Conservation (phyloP, 2,113 vertebrate genomes). For the Lipophrys pholis region DNA sequence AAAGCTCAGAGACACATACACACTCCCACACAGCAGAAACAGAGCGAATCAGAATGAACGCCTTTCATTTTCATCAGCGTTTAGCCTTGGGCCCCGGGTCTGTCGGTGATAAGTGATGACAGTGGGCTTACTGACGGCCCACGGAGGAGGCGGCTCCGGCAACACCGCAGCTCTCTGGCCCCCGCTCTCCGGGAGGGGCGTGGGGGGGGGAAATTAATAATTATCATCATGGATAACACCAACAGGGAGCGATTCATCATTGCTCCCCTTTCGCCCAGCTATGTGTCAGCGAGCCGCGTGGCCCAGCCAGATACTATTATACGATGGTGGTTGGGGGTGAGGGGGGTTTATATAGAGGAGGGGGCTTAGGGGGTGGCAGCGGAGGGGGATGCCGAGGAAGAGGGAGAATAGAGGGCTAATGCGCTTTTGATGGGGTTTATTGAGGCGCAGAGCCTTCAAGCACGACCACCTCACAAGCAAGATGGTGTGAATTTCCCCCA, state of each 20-base stretch:
- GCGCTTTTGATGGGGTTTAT: slow-evolving; percentile 98
- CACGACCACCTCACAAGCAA: slow-evolving; percentile 84
- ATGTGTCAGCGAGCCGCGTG: slow-evolving; percentile 90
- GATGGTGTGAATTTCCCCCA: slow-evolving; percentile 68
- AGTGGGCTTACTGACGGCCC: slow-evolving; percentile 65
- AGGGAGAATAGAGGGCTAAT: slow-evolving; percentile 89
- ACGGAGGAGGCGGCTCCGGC: slow-evolving; percentile 65
- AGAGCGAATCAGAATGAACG: slow-evolving; percentile 63
- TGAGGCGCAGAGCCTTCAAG: slow-evolving; percentile 93
- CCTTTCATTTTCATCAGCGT: slow-evolving; percentile 79
- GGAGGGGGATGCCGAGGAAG: slow-evolving; percentile 71
- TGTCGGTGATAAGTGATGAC: slow-evolving; percentile 83
- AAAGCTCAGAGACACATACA: slow-evolving; percentile 23
- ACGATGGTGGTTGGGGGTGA: slow-evolving; percentile 84
- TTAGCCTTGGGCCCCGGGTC: slow-evolving; percentile 74
- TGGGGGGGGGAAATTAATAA: slow-evolving; percentile 94
- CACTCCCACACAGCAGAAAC: slow-evolving; percentile 43
- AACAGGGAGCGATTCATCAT: slow-evolving; percentile 97
- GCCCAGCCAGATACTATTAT: slow-evolving; percentile 95
- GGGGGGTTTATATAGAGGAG: slow-evolving; percentile 80
- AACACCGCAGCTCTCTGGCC: slow-evolving; percentile 61
- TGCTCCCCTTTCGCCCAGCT: slow-evolving; percentile 85
- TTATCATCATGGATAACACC: slow-evolving; percentile 93
- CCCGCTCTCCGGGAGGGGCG: slow-evolving; percentile 77
- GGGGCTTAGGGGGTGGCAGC: slow-evolving; percentile 65